Conservation (phyloP, 2,888 invertebrate genomes). For the Chrysomela aeneicollis region DNA sequence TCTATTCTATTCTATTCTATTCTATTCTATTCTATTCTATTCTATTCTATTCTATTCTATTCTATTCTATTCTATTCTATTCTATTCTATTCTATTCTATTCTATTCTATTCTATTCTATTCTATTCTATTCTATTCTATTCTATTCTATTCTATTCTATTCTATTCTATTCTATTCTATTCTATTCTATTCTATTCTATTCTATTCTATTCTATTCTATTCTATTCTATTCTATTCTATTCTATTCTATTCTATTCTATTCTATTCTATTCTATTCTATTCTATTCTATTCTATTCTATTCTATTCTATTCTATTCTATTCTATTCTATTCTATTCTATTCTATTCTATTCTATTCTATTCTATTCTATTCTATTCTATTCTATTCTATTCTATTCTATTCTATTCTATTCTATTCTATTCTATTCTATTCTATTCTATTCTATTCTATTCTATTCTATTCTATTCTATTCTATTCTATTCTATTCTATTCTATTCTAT, state of each 20-base stretch:
- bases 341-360: constrained; percentile 4
- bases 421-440: constrained; percentile 14
- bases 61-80: constrained; percentile 18
- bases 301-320: constrained; percentile 18
- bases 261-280: constrained; percentile 12
- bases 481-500: constrained; percentile 17
- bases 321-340: constrained; percentile 12
- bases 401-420: constrained; percentile 13
- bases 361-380: constrained; percentile 11
- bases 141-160: constrained; percentile 17
- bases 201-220: constrained; percentile 16
- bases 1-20: constrained; percentile 23
- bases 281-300: constrained; percentile 19
- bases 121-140: constrained; percentile 17
- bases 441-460: constrained; percentile 14
- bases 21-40: constrained; percentile 17
- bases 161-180: constrained; percentile 18
- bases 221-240: constrained; percentile 18
- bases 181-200: constrained; percentile 7
- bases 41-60: constrained; percentile 17
- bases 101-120: constrained; percentile 17
- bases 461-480: constrained; percentile 16
- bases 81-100: constrained; percentile 18
- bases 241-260: neutral
- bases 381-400: constrained; percentile 11